Base-by-base conservation (phyloP, 2,113 vertebrate species). In the Paramisgurnus dabryanus region DNA sequence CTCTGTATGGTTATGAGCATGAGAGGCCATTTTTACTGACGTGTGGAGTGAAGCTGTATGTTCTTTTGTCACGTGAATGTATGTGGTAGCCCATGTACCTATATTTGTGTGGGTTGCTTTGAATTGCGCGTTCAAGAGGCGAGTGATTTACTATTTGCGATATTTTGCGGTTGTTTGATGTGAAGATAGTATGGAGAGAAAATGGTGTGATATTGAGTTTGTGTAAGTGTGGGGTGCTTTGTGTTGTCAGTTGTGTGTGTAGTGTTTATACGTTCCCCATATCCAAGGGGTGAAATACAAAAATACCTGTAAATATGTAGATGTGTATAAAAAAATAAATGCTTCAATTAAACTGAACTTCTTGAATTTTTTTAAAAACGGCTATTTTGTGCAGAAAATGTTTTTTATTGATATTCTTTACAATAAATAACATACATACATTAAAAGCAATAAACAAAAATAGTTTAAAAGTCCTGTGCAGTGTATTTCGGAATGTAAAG, bases 231-330 rank as follows among this genome's bases (percentile, higher is more conserved):
- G 88, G 57, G 67, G 81, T 69, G 70, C 72, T 60, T 10, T 88
- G 83, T 88, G 75, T 53, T 76, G 87, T 80, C 80, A 0, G 58
- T 78, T 84, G 87, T 85, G 76, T 83, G 64, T 87, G 45, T 77
- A 66, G 61, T 77, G 67, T 18, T 39, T 71, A 58, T 57, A 81
- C 80, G 70, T 79, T 80, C 47, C 81, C 43, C 47, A 53, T 85
- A 72, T 83, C 66, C 81, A 71, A 87, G 83, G 88, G 82, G 78
- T 88, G 86, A 79, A 81, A 82, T 85, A 74, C 70, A 84, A 15
- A 64, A 58, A 78, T 70, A 58, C 81, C 86, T 93, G 92, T 93
- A 93, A 91, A 92, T 93, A 93, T 93, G 92, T 92, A 92, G 90
- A 92, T 92, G 91, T 93, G 89, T 91, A 93, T 89, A 90, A 91